Evolutionary conservation across 2,113 vertebrate species (phyloP).

Genomic region (Embiotoca jacksoni): DNA sequence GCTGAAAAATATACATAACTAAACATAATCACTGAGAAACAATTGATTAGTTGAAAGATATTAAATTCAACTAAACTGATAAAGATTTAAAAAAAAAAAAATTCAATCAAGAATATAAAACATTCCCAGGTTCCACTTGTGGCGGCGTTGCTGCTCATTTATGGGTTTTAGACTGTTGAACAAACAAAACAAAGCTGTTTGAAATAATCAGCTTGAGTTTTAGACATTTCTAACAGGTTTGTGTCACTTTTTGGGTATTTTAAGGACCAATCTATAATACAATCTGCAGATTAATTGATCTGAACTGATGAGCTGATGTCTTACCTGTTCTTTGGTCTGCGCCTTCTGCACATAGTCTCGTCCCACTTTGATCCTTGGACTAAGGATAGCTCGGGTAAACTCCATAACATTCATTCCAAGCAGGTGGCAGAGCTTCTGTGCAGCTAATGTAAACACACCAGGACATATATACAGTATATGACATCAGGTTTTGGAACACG

Average conservation of each 20-base stretch:
- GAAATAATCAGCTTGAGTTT: not conserved
- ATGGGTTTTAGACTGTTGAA: not conserved
- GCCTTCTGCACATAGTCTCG: slow-evolving; percentile 98
- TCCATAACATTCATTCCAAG: slow-evolving; percentile 99
- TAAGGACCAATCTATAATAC: too few relatives aligned
- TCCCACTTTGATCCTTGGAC: slow-evolving; percentile 97
- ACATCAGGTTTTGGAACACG: too few relatives aligned
- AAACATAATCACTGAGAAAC: not conserved
- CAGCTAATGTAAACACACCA: slow-evolving; percentile 79
- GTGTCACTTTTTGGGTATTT: too few relatives aligned
- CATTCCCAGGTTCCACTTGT: too few relatives aligned
- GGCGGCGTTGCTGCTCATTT: not conserved
- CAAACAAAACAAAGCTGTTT: not conserved
- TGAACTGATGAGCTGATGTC: not conserved
- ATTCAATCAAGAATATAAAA: too few relatives aligned
- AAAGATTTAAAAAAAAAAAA: too few relatives aligned
- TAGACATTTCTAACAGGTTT: not conserved
- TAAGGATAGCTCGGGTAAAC: slow-evolving; percentile 97
- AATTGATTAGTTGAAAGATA: not conserved
- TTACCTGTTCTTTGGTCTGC: slow-evolving; percentile 98
- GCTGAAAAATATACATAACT: not conserved
- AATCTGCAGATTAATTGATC: not conserved
- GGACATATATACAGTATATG: too few relatives aligned
- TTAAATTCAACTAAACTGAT: not conserved
- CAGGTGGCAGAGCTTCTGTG: slow-evolving; percentile 98